phyloP scores from a whole-genome alignment of 2,888 invertebrate genomes.

The Morinoia aosen region DNA sequence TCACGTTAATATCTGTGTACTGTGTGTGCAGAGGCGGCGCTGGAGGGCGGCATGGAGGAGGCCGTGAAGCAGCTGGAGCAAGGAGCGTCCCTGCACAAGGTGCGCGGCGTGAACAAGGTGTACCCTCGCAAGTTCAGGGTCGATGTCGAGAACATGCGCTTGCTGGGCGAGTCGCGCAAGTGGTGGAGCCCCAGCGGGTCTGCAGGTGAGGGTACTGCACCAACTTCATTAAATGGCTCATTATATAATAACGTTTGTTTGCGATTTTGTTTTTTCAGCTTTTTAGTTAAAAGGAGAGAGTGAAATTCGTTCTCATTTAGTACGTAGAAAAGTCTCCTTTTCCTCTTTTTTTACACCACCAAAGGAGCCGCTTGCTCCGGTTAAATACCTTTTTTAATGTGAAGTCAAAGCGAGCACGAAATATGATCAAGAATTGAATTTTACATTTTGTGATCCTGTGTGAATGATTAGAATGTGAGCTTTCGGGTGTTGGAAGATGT shows the following conservation, averaged over 20 bases:
- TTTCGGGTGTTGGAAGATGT: background rate
- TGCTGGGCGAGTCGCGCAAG: conserved; percentile 64
- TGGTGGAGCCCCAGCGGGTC: conserved; percentile 64
- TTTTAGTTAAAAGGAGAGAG: no score
- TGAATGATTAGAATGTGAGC: background rate
- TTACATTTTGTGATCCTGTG: background rate
- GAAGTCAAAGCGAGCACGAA: no score
- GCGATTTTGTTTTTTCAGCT: background rate
- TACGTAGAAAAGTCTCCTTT: no score
- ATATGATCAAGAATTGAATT: background rate
- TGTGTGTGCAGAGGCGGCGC: conserved; percentile 68
- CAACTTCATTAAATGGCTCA: background rate
- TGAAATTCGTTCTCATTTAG: no score
- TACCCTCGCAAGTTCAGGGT: conserved; percentile 70
- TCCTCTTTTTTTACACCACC: no score
- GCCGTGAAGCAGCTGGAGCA: conserved; percentile 70
- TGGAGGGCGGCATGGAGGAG: conserved; percentile 69
- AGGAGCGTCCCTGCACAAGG: conserved; percentile 71
- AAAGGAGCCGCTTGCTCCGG: no score
- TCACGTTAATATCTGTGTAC: background rate
- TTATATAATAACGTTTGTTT: background rate
- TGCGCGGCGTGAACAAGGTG: conserved; percentile 70
- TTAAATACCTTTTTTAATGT: no score
- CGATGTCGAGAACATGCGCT: conserved; percentile 69
- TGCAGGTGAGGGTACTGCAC: conserved; percentile 55